Base-by-base conservation (phyloP, 2,888 invertebrate species). In the Cremastinae sp. region DNA sequence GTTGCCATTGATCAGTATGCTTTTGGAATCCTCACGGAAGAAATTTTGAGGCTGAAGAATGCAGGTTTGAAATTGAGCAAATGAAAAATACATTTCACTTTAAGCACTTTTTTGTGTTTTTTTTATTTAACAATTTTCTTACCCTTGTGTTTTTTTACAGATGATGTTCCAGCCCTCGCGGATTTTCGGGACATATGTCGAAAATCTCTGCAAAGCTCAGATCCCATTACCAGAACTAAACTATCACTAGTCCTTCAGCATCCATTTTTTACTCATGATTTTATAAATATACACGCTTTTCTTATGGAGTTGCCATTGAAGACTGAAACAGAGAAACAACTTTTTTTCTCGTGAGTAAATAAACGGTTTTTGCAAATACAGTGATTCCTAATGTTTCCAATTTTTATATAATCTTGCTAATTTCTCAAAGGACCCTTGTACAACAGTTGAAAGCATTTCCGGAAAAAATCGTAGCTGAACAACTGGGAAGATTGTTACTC, bases 211-310 rank as follows among this genome's bases (percentile, higher is more conserved):
- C 93, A 95, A 85, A 93, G 94, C 85, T 87, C 91, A 64, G 93
- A 94, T 82, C 92, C 94, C 7, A 89, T 90, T 41, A 90, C 92
- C 81, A 92, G 96, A 68, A 95, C 96, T 2, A 92, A 92, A 77
- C 90, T 97, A 37, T 91, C 92, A 5, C 91, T 92, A 18, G 90
- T 95, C 35, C 90, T 95, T 1, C 90, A 92, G 62, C 95, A 96
- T 90, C 93, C 93, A 53, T 95, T 96, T 89, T 97, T 95, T 86
- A 95, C 94, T 83, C 96, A 96, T 86, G 95, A 96, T 84, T 97
- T 97, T 87, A 94, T 97, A 75, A 91, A 92, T 18, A 95, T 97
- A 80, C 94, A 96, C 87, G 94, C 95, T 78, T 97, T 97, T 90
- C 91, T 97, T 0, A 93, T 93, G 82, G 95, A 96, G 86, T 90